These are phyloP conservation scores for Zaprionus bogoriensis DNA, from an alignment of 2,888 invertebrate genomes.

Conservation along the genomic window DNA sequence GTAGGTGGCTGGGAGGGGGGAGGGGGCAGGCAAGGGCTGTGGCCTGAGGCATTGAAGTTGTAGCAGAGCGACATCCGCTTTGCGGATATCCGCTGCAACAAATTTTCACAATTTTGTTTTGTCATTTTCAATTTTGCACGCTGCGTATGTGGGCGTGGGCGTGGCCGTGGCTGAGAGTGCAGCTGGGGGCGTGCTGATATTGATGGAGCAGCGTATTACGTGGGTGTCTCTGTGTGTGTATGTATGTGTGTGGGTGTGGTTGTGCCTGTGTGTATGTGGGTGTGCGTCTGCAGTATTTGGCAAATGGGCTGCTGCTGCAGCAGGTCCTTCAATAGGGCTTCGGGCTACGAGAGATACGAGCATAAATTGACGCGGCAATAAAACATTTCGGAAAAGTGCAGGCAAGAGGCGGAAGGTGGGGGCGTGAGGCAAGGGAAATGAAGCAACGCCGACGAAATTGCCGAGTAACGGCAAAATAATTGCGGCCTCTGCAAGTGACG, in stretches of 20 bases:
- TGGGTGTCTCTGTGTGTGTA: conserved; percentile 2
- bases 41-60: conserved; percentile 5
- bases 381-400: conserved; percentile 37
- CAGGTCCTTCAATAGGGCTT: conserved; percentile 16
- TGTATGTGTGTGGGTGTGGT: conserved; percentile 6
- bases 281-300: conserved; percentile 15
- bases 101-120: conserved; percentile 58
- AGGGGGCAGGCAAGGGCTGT: conserved; percentile 15
- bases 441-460: conserved; percentile 38
- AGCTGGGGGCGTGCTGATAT: no score
- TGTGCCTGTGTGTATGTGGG: background rate
- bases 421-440: background rate
- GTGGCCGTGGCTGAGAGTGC: no score
- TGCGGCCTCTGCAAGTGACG: conserved; percentile 54
- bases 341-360: conserved; percentile 30
- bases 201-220: background rate
- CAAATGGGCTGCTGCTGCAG: conserved; percentile 9
- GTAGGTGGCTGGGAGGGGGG: conserved; percentile 2
- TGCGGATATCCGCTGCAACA: conserved; percentile 71
- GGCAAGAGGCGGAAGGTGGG: background rate
- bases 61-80: conserved; percentile 50
- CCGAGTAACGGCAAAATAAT: conserved; percentile 61
- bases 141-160: conserved; percentile 18
- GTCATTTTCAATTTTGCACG: conserved; percentile 65
- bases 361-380: conserved; percentile 48